phyloP scores from a whole-genome alignment of 2,888 invertebrate genomes.

The Chaitophorus viminalis region DNA sequence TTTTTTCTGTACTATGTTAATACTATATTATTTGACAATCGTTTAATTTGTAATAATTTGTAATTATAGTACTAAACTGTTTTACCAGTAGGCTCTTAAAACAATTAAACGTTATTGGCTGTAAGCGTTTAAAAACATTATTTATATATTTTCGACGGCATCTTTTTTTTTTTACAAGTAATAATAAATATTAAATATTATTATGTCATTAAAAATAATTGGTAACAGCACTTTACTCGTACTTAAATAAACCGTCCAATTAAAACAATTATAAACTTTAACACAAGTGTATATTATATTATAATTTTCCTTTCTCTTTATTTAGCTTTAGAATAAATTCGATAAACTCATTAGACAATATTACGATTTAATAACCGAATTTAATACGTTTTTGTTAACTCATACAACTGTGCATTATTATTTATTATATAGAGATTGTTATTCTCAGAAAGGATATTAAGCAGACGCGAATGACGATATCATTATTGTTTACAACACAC shows the following conservation, averaged over 20 bases:
- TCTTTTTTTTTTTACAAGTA: background rate
- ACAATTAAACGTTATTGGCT: background rate
- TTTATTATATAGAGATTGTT: background rate
- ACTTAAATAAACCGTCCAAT: background rate
- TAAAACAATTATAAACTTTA: constrained; percentile 11
- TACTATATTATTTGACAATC: background rate
- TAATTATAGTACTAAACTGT: background rate
- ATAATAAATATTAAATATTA: constrained; percentile 1
- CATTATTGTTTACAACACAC: background rate
- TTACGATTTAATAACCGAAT: background rate
- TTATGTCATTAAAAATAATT: background rate
- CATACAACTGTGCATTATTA: background rate
- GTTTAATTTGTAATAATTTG: constrained; percentile 9
- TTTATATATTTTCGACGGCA: background rate
- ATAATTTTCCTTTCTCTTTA: too few relatives aligned
- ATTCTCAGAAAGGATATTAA: background rate
- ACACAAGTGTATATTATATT: background rate
- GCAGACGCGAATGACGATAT: background rate
- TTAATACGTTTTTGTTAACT: background rate
- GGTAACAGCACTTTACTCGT: background rate
- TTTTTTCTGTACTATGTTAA: background rate
- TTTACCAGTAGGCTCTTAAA: background rate
- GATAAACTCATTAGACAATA: background rate
- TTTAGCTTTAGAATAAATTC: background rate
- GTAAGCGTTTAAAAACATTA: background rate